Evolutionary conservation across 2,888 invertebrate species (phyloP), one percentile per base, ranked within the genome.

Genomic region (Tetranychus truncatus): DNA sequence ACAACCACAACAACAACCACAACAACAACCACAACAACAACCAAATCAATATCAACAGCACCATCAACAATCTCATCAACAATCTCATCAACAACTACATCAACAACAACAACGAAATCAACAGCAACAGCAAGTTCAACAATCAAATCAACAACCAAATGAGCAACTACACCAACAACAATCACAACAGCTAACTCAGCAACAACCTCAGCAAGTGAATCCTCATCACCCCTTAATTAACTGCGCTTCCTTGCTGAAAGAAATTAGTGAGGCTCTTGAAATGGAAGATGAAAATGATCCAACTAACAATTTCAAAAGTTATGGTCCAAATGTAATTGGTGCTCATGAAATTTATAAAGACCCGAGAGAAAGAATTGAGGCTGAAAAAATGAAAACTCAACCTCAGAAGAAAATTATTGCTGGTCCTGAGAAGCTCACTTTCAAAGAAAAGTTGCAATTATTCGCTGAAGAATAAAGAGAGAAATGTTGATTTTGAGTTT

Each of bases 401-500:
- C 84, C 86, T 78, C 74, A 74, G 34, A 71, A 81, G 80, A 87
- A 89, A 75, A 79, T 81, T 79, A 80, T 81, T 75, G 87, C 88
- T 76, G 87, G 91, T 78, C 92, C 92, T 2, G 95, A 96, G 82
- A 92, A 95, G 81, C 86, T 97, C 77, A 92, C 92, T 76, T 99
- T 99, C 85, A 91, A 94, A 83, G 97, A 99, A 84, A 99, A 99
- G 85, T 97, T 97, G 95, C 94, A 94, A 85, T 93, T 96, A 91
- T 99, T 99, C 85, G 97, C 69, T 5, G 69, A 69, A 20, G 69
- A 69, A 69, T 46, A 8, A 46, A 46, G 15, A 46, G 9, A 46
- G 15, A 8, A 46, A 46, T 46, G 1, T 24, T 24, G 24, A 24
- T 24, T 24, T 24, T 24, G 1, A 24, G 24, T 24, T 24, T 24